These are phyloP conservation scores for Bellardia pandia DNA, from an alignment of 2,888 invertebrate genomes.

Conservation along the genomic window DNA sequence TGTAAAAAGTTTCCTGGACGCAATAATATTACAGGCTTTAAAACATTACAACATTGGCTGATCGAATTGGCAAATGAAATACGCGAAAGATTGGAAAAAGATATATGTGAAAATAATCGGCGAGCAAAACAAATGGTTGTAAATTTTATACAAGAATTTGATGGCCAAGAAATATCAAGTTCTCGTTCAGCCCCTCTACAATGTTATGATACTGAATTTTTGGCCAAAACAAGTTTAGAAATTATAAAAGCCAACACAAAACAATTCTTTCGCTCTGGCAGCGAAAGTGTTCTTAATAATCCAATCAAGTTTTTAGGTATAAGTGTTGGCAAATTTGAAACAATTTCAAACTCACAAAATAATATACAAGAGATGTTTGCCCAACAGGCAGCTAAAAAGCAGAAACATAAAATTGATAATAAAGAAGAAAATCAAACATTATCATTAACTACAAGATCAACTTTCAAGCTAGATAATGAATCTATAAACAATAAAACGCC, in stretches of 20 bases:
- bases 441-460: background rate
- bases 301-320: slow-evolving; percentile 89
- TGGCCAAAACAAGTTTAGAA: slow-evolving; percentile 88
- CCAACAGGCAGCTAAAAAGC: slow-evolving; percentile 81
- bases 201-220: slow-evolving; percentile 88
- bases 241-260: slow-evolving; percentile 87
- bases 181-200: slow-evolving; percentile 87
- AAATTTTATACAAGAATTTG: slow-evolving; percentile 87
- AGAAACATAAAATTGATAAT: slow-evolving; percentile 57
- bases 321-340: slow-evolving; percentile 92
- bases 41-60: slow-evolving; percentile 91
- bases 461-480: background rate
- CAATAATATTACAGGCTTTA: slow-evolving; percentile 88
- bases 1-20: slow-evolving; percentile 96
- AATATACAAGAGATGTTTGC: slow-evolving; percentile 87
- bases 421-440: slow-evolving; percentile 6
- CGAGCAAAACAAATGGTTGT: slow-evolving; percentile 91
- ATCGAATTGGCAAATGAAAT: slow-evolving; percentile 92
- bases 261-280: slow-evolving; percentile 80
- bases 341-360: slow-evolving; percentile 85
- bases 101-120: slow-evolving; percentile 91
- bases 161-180: slow-evolving; percentile 86
- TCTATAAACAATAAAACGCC: background rate
- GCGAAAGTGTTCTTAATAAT: slow-evolving; percentile 83
- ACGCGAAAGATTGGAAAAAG: slow-evolving; percentile 91